phyloP scores from a whole-genome alignment of 2,888 invertebrate species.

The Conistra vaccinii region DNA sequence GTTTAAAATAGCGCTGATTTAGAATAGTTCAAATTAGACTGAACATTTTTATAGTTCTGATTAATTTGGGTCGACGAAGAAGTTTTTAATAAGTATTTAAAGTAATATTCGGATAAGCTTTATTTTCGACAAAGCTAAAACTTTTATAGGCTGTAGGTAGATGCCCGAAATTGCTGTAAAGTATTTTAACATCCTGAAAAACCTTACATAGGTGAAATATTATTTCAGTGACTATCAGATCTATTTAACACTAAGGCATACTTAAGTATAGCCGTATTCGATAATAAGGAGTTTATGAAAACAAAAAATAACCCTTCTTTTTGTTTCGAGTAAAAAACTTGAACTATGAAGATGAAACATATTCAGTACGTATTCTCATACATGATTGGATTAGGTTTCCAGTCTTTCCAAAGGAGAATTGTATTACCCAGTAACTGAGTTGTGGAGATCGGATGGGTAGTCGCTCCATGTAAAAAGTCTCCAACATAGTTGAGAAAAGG shows the following conservation, averaged over 20 bases:
- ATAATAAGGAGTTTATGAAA: too few species aligned
- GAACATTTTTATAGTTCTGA: neutral
- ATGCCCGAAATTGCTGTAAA: conserved; percentile 1
- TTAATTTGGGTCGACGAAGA: neutral
- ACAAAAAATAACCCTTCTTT: too few species aligned
- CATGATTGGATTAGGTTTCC: neutral
- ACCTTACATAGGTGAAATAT: neutral
- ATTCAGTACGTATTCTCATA: neutral
- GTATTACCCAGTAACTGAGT: too few species aligned
- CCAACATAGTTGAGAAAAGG: too few species aligned
- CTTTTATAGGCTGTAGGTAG: neutral
- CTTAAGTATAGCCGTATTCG: neutral
- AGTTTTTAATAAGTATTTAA: neutral
- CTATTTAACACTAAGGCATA: neutral
- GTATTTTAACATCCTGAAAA: neutral
- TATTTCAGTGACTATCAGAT: neutral
- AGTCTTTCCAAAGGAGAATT: too few species aligned
- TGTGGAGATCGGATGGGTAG: too few species aligned
- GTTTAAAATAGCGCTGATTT: neutral
- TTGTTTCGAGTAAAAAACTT: too few species aligned
- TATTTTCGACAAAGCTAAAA: neutral
- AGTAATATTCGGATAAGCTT: neutral
- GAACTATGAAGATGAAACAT: neutral
- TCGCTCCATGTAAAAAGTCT: too few species aligned
- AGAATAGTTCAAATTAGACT: conserved; percentile 1